A percentile compares a stretch with the other conserved stretches of the same genome.
Evolutionary conservation across 2,113 vertebrate genomes (phyloP).

Genomic region (Podarcis raffonei): DNA sequence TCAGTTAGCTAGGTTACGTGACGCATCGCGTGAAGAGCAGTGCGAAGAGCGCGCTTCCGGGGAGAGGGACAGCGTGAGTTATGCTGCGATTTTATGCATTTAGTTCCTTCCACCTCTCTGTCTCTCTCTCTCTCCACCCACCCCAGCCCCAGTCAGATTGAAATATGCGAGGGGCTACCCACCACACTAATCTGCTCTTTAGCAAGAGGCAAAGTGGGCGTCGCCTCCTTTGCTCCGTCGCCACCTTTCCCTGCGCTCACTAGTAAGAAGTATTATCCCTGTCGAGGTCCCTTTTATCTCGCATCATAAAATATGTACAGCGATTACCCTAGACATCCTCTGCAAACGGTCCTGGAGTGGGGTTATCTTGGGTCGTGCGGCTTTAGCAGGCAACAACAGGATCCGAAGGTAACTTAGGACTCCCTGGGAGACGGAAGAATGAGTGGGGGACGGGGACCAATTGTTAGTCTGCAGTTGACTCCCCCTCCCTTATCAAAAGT

Average conservation of each 20-base stretch:
- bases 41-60: neutral
- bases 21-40: neutral
- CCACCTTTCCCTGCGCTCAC: neutral
- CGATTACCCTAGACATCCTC: neutral
- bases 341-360: neutral
- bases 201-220: neutral
- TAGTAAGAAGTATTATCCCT: neutral
- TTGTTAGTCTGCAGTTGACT: slow-evolving; percentile 38
- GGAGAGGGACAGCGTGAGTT: neutral
- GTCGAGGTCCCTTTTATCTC: neutral
- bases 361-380: slow-evolving; percentile 61
- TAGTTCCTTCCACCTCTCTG: neutral
- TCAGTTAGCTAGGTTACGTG: too few relatives aligned
- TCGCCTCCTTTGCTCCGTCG: neutral
- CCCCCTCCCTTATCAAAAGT: slow-evolving; percentile 28
- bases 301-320: neutral
- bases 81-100: neutral
- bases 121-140: too few relatives aligned
- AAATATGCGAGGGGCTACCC: neutral
- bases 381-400: slow-evolving; percentile 39
- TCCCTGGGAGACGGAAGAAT: slow-evolving; percentile 24
- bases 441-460: neutral
- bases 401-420: slow-evolving; percentile 32
- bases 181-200: neutral
- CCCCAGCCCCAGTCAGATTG: neutral